Conservation (phyloP, 2,113 vertebrate genomes). For the Erpornis zantholeuca region DNA sequence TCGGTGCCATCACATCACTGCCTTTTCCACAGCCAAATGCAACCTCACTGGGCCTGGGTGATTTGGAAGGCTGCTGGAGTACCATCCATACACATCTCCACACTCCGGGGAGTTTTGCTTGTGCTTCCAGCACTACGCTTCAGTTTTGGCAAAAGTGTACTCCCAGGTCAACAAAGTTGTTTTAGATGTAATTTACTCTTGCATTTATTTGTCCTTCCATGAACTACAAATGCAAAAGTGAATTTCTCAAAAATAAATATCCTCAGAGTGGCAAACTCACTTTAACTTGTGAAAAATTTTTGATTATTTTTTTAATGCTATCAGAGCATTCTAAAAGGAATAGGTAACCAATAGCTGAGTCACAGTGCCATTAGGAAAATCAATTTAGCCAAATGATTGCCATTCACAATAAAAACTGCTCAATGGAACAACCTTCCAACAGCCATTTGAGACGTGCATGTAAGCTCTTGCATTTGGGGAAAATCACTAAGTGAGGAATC, state of each 20-base stretch:
- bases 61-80: background rate
- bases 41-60: background rate
- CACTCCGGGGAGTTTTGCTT: background rate
- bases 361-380: background rate
- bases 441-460: background rate
- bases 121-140: background rate
- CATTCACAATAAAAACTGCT: background rate
- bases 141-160: background rate
- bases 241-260: background rate
- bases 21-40: background rate
- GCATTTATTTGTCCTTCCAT: background rate
- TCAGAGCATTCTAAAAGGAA: background rate
- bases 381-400: background rate
- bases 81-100: accelerated
- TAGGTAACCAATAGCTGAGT: background rate
- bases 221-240: background rate
- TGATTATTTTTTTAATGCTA: background rate
- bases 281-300: background rate
- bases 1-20: background rate
- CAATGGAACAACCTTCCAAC: background rate
- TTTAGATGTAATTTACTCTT: background rate
- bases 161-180: background rate
- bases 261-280: background rate
- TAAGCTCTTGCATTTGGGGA: background rate
- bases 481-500: background rate